A percentile compares a stretch with the other conserved stretches of the same genome.
phyloP scores from a whole-genome alignment of 2,113 vertebrate species.

The Lophotis ruficrista region DNA sequence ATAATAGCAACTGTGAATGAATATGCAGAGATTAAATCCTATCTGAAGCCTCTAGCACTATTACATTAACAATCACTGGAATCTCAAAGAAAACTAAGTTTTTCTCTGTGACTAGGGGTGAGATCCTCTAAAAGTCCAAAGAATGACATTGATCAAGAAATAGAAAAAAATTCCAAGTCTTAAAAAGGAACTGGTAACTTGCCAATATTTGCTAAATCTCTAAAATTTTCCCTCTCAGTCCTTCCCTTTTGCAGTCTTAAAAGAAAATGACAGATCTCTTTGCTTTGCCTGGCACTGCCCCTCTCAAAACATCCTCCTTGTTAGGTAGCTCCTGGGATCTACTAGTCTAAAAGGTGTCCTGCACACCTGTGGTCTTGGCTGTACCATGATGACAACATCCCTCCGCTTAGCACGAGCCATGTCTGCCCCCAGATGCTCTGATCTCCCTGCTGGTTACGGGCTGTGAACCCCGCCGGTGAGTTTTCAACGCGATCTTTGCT shows the following conservation, averaged over 20 bases:
- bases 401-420: background rate
- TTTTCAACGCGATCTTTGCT: background rate
- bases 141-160: background rate
- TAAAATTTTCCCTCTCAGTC: background rate
- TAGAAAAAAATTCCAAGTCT: background rate
- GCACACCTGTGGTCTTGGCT: background rate
- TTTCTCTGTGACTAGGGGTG: background rate
- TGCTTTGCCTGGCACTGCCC: background rate
- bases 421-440: background rate
- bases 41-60: background rate
- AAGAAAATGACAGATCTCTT: background rate
- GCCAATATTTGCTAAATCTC: background rate
- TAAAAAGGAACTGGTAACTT: background rate
- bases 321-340: background rate
- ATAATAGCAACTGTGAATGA: constrained; percentile 46
- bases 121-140: background rate
- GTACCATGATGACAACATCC: background rate
- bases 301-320: background rate
- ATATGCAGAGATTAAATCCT: background rate
- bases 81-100: background rate
- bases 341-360: background rate
- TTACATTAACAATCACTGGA: background rate
- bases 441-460: background rate
- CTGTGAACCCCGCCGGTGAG: background rate
- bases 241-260: background rate